Conservation (phyloP, 2,888 invertebrate species). For the Nomada lathburiana region DNA sequence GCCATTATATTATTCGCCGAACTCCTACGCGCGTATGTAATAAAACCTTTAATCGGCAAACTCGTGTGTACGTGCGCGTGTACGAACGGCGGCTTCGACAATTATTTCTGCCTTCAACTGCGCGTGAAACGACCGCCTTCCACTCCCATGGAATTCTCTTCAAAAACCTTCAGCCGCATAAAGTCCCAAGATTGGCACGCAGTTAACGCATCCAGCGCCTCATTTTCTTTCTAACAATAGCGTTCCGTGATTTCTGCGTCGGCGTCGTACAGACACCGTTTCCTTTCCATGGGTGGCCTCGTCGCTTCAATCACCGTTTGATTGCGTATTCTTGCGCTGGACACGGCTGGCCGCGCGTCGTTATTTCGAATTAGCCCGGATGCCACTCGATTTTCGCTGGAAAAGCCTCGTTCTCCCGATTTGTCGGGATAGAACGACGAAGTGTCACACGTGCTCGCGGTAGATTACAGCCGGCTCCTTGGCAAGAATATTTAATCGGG, state of each 20-base stretch:
- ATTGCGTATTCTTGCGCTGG: conserved; percentile 42
- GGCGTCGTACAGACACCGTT: neutral
- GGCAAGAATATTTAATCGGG: conserved; percentile 37
- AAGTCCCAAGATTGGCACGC: neutral
- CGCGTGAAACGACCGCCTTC: too few species aligned
- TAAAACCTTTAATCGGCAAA: neutral
- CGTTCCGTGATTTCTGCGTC: neutral
- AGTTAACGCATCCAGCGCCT: neutral
- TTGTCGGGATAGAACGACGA: conserved; percentile 48
- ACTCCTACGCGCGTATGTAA: neutral
- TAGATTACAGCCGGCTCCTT: conserved; percentile 47
- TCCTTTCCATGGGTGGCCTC: conserved; percentile 3
- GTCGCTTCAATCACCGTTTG: conserved; percentile 30
- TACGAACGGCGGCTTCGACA: too few species aligned
- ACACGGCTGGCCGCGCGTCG: conserved; percentile 32
- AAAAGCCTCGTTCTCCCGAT: conserved; percentile 42
- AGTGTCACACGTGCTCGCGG: conserved; percentile 21
- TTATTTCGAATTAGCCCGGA: conserved; percentile 48
- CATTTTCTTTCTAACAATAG: neutral
- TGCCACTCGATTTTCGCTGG: conserved; percentile 12
- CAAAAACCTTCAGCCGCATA: neutral
- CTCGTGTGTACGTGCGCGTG: too few species aligned
- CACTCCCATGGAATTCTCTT: too few species aligned
- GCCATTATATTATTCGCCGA: conserved; percentile 9
- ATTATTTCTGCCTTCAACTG: too few species aligned